A percentile compares a stretch with the other conserved stretches of the same genome.
Conservation (phyloP, 2,888 invertebrate genomes). For the Hylaea fasciaria region DNA sequence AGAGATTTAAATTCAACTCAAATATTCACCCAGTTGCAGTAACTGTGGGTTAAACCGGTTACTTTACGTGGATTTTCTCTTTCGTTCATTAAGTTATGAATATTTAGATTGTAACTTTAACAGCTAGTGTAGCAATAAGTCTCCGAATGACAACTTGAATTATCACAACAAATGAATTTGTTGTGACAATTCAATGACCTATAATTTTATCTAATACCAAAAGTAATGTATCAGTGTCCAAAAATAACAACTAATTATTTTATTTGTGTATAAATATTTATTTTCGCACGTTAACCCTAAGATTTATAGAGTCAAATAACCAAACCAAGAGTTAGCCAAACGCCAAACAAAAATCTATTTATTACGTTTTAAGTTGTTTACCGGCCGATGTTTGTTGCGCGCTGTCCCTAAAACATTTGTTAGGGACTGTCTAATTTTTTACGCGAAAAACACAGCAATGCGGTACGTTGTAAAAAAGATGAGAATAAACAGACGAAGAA, state of each 20-base stretch:
- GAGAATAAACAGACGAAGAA: conserved; percentile 84
- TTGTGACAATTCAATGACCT: too few relatives aligned
- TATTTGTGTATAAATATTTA: background rate
- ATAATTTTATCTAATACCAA: too few relatives aligned
- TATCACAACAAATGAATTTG: too few relatives aligned
- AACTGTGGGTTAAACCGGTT: conserved; percentile 50
- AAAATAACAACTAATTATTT: too few relatives aligned
- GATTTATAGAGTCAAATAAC: conserved; percentile 29
- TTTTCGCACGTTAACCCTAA: background rate
- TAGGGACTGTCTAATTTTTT: conserved; percentile 80
- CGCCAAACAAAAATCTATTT: conserved; percentile 51
- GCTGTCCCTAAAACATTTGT: conserved; percentile 75
- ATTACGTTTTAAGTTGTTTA: conserved; percentile 69
- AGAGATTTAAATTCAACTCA: conserved; percentile 66
- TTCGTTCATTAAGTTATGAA: conserved; percentile 32
- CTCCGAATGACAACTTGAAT: too few relatives aligned
- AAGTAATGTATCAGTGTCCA: too few relatives aligned
- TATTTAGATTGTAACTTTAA: conserved; percentile 32
- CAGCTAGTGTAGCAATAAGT: conserved; percentile 2
- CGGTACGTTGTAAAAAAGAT: conserved; percentile 81
- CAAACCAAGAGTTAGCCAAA: conserved; percentile 29
- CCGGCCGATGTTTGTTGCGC: conserved; percentile 67
- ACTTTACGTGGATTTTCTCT: conserved; percentile 47
- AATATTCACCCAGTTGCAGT: conserved; percentile 62
- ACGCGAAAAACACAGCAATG: conserved; percentile 83